Conservation (phyloP, 1,140 invertebrate genomes). For the Leptopilina boulardi region DNA sequence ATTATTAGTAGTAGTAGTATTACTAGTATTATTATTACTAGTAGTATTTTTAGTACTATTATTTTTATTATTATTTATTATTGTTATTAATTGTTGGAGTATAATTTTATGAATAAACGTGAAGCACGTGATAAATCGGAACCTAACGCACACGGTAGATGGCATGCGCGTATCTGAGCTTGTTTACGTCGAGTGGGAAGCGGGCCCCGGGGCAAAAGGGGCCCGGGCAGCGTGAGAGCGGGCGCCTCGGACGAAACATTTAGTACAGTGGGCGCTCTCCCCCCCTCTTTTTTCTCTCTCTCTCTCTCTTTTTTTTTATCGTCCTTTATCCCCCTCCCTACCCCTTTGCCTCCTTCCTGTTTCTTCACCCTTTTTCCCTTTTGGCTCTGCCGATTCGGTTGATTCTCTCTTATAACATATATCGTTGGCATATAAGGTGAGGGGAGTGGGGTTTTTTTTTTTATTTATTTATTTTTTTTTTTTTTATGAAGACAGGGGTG, state of each 20-base stretch:
- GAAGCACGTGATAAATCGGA: background rate
- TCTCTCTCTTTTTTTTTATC: slow-evolving; percentile 38
- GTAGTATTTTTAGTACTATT: no score
- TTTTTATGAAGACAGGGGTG: slow-evolving; percentile 35
- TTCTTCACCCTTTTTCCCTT: slow-evolving; percentile 35
- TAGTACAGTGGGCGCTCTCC: slow-evolving; percentile 67
- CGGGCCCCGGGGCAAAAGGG: slow-evolving; percentile 50
- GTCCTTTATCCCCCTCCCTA: slow-evolving; percentile 42
- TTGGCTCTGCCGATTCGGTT: slow-evolving; percentile 7
- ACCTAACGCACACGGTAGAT: background rate
- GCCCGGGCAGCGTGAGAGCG: slow-evolving; percentile 69
- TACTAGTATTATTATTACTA: no score
- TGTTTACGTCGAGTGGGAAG: slow-evolving; percentile 70
- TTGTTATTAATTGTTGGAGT: no score
- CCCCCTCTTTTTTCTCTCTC: slow-evolving; percentile 41
- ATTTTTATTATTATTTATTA: no score
- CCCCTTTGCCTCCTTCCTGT: slow-evolving; percentile 45
- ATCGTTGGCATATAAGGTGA: slow-evolving; percentile 39
- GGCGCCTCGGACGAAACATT: slow-evolving; percentile 67
- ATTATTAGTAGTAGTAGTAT: no score
- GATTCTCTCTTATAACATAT: background rate
- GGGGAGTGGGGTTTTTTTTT: no score
- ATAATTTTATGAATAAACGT: slow-evolving; percentile 2
- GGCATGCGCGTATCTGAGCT: slow-evolving; percentile 54
- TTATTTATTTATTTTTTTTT: no score